A percentile compares a stretch with the other conserved stretches of the same genome.
phyloP scores from a whole-genome alignment of 2,797 vertebrate genomes.

The Pogonophryne albipinna region DNA sequence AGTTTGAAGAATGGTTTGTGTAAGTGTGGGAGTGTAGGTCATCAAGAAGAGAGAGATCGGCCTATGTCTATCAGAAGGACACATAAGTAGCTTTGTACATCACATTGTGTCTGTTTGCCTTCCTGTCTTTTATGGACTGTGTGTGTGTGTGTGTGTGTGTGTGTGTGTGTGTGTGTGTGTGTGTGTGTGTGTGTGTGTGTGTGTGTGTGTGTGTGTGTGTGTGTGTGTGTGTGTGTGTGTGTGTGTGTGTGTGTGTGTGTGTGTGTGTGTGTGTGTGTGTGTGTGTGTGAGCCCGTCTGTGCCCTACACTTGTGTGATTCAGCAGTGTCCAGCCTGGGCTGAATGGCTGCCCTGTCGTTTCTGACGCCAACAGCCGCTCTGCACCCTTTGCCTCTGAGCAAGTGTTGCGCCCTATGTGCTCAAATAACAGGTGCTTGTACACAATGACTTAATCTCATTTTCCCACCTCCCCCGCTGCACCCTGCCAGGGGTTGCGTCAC shows the following conservation, averaged over 20 bases:
- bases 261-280: conserved; percentile 13
- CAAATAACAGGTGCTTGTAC: conserved; percentile 83
- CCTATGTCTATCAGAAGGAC: conserved; percentile 36
- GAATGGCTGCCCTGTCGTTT: conserved; percentile 80
- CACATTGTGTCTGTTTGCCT: conserved; percentile 67
- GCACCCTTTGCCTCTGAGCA: conserved; percentile 73
- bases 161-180: background rate
- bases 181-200: conserved; percentile 60
- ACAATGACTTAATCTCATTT: conserved; percentile 66
- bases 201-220: conserved; percentile 46
- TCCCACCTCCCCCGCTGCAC: conserved; percentile 40
- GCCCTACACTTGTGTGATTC: conserved; percentile 68
- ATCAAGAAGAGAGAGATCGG: conserved; percentile 36
- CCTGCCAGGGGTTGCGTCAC: conserved; percentile 66
- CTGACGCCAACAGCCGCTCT: conserved; percentile 75
- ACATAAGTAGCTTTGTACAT: conserved; percentile 53
- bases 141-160: conserved; percentile 37
- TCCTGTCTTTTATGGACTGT: conserved; percentile 58
- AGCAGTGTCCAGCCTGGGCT: conserved; percentile 63
- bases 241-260: conserved; percentile 50
- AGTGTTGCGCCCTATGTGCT: conserved; percentile 79
- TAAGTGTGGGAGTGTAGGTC: conserved; percentile 27
- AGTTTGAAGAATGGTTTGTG: conserved; percentile 54
- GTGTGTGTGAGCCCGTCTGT: conserved; percentile 61
- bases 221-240: conserved; percentile 48